A percentile compares a stretch with the other conserved stretches of the same genome.
Evolutionary conservation across 2,888 invertebrate genomes (phyloP).

Genomic region (Hypselothyrea guttata): DNA sequence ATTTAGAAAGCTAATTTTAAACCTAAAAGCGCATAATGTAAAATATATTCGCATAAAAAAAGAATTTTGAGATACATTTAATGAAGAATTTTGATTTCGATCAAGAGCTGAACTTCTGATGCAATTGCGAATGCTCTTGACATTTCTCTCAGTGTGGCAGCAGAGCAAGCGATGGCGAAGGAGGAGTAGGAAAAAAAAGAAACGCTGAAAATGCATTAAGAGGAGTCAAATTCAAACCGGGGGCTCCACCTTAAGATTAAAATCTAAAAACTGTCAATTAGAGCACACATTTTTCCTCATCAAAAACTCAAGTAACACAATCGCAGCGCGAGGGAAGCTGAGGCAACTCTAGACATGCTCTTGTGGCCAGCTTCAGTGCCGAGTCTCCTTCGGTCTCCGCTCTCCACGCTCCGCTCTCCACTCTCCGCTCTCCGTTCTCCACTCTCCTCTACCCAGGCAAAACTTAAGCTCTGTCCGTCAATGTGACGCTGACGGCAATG

Average conservation of each 20-base stretch:
- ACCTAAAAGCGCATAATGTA: too few relatives aligned
- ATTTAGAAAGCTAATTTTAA: too few relatives aligned
- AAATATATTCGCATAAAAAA: too few relatives aligned
- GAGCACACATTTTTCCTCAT: slow-evolving; percentile 78
- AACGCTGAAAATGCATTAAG: slow-evolving; percentile 73
- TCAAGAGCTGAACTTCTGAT: too few relatives aligned
- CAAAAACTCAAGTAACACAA: slow-evolving; percentile 63
- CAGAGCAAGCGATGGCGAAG: too few relatives aligned
- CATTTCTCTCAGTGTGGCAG: too few relatives aligned
- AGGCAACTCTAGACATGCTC: background rate
- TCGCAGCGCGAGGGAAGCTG: background rate
- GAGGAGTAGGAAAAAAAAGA: too few relatives aligned
- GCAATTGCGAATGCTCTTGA: too few relatives aligned
- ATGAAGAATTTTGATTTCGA: too few relatives aligned
- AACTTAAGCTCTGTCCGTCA: slow-evolving; percentile 65
- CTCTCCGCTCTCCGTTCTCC: background rate
- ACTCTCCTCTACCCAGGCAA: slow-evolving; percentile 2
- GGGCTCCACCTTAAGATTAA: slow-evolving; percentile 68
- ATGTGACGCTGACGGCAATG: slow-evolving; percentile 64
- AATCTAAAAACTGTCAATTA: slow-evolving; percentile 81
- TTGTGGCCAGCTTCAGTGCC: slow-evolving; percentile 1
- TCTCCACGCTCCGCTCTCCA: too few relatives aligned
- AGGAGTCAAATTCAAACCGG: slow-evolving; percentile 59
- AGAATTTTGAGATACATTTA: too few relatives aligned
- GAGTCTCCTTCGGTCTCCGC: background rate